Conservation (phyloP, 2,888 invertebrate genomes). For the Elysia crispata region DNA sequence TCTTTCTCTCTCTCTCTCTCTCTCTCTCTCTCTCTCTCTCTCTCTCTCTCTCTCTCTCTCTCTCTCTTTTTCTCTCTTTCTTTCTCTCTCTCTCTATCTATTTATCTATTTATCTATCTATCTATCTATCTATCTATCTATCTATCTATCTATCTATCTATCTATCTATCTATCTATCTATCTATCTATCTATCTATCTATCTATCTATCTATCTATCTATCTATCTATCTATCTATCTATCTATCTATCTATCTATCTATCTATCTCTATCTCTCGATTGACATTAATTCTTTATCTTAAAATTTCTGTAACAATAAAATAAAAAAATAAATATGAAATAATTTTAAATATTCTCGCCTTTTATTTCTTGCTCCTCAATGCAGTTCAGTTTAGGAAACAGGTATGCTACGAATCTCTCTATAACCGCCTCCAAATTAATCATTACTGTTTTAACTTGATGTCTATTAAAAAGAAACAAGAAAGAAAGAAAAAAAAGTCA, state of each 20-base stretch:
- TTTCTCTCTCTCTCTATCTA: conserved; percentile 4
- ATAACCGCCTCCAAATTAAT: too few relatives aligned
- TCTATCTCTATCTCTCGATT: conserved; percentile 2
- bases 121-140: conserved; percentile 5
- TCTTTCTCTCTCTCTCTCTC: not conserved
- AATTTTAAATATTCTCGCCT: not conserved
- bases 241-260: conserved; percentile 5
- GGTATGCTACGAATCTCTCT: too few relatives aligned
- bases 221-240: conserved; percentile 26
- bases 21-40: conserved; percentile 14
- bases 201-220: conserved; percentile 12
- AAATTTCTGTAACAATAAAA: not conserved
- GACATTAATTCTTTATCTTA: conserved; percentile 5
- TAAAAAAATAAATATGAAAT: too few relatives aligned
- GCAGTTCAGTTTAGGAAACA: too few relatives aligned
- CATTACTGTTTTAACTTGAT: too few relatives aligned
- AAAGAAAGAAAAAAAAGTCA: too few relatives aligned
- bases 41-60: conserved; percentile 28
- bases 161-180: not conserved
- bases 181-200: not conserved
- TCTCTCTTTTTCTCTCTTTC: conserved; percentile 1
- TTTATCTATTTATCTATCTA: conserved; percentile 24
- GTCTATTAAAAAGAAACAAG: too few relatives aligned
- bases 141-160: not conserved
- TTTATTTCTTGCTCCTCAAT: conserved; percentile 5